A percentile compares a stretch with the other conserved stretches of the same genome.
Conservation (phyloP, 2,113 vertebrate species). For the Zosterops borbonicus region DNA sequence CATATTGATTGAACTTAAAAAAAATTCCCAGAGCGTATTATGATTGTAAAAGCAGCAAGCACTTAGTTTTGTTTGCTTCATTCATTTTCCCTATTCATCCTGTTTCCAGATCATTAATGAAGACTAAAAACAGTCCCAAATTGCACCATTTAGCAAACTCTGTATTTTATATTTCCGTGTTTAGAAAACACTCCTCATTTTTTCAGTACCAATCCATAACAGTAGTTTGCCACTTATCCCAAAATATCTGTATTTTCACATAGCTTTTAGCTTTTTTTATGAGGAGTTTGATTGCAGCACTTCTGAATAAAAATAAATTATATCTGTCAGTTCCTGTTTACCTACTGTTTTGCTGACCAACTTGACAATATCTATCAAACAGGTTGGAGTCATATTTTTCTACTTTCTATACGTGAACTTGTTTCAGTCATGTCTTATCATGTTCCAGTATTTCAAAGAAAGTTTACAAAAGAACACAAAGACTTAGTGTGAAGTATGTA, state of each 20-base stretch:
- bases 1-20: not conserved
- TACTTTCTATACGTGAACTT: not conserved
- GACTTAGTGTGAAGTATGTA: not conserved
- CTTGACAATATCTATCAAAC: not conserved
- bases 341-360: not conserved
- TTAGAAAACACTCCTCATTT: conserved; percentile 28
- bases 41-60: not conserved
- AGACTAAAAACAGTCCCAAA: conserved; percentile 20
- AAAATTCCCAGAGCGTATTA: not conserved
- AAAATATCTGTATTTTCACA: not conserved
- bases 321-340: not conserved
- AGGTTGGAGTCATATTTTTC: not conserved
- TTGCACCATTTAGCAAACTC: not conserved
- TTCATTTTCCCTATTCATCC: conserved; percentile 16
- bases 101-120: conserved; percentile 45
- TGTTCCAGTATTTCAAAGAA: not conserved
- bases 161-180: conserved; percentile 3
- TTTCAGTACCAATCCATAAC: not conserved
- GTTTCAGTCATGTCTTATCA: not conserved
- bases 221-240: not conserved
- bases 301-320: conserved; percentile 23
- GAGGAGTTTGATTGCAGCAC: not conserved
- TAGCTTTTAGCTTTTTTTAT: not conserved
- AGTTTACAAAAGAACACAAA: not conserved
- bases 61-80: not conserved